phyloP scores from a whole-genome alignment of 2,888 invertebrate species.

The Drosophila prolongata region DNA sequence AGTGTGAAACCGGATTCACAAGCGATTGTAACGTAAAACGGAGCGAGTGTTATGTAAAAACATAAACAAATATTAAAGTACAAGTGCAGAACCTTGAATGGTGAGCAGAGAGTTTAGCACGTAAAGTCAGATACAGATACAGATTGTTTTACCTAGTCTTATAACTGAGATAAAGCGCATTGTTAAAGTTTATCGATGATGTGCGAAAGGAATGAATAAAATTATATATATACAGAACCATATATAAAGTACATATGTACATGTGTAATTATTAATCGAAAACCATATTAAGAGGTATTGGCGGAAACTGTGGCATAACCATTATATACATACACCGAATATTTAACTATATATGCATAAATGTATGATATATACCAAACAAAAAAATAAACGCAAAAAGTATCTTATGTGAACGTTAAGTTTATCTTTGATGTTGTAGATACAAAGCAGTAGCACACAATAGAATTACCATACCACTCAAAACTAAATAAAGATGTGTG shows the following conservation, averaged over 20 bases:
- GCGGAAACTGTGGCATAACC: constrained; percentile 28
- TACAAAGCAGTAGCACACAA: constrained; percentile 46
- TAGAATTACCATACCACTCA: constrained; percentile 33
- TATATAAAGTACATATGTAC: constrained; percentile 30
- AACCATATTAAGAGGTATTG: constrained; percentile 30
- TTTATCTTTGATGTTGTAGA: constrained; percentile 83
- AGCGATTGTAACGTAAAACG: constrained; percentile 43
- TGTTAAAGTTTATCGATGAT: constrained; percentile 83
- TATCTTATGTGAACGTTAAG: constrained; percentile 60
- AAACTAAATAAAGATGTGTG: constrained; percentile 21
- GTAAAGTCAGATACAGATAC: constrained; percentile 34
- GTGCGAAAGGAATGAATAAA: constrained; percentile 50
- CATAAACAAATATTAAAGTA: constrained; percentile 56
- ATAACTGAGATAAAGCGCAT: constrained; percentile 56
- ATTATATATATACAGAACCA: constrained; percentile 62
- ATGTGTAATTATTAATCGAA: constrained; percentile 68
- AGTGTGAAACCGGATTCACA: constrained; percentile 8
- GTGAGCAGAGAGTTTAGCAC: constrained; percentile 42
- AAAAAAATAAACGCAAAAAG: constrained; percentile 44
- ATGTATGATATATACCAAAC: constrained; percentile 43
- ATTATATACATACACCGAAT: constrained; percentile 41
- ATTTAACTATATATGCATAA: constrained; percentile 47
- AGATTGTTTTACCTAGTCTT: constrained; percentile 41
- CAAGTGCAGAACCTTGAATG: constrained; percentile 55
- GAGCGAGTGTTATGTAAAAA: constrained; percentile 53